phyloP scores from a whole-genome alignment of 2,797 vertebrate genomes.

The Diglossa cyanea region DNA sequence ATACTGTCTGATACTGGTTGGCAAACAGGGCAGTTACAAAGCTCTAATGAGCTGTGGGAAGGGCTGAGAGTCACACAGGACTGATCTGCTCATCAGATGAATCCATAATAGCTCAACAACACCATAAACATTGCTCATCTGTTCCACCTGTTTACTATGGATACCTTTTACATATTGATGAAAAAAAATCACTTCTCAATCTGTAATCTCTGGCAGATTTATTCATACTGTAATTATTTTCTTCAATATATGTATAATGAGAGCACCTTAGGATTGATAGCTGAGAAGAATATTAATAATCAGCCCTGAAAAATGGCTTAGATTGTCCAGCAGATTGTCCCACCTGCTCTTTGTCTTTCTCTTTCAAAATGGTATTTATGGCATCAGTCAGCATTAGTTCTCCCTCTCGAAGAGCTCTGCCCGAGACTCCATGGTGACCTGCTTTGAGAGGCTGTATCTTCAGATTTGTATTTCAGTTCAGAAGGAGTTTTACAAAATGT shows the following conservation, averaged over 20 bases:
- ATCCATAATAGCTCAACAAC: not conserved
- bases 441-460: not conserved
- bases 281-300: not conserved
- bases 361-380: not conserved
- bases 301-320: not conserved
- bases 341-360: not conserved
- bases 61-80: not conserved
- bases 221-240: not conserved
- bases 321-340: not conserved
- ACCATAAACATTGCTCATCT: not conserved
- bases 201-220: not conserved
- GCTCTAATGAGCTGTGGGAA: not conserved
- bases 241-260: not conserved
- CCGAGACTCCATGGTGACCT: not conserved
- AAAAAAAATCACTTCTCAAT: not conserved
- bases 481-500: not conserved
- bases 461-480: not conserved
- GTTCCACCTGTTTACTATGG: not conserved
- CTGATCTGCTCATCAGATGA: not conserved
- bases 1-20: not conserved
- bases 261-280: not conserved
- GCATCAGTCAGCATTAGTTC: not conserved
- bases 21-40: not conserved
- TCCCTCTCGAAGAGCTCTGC: rapidly evolving
- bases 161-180: not conserved